phyloP scores from a whole-genome alignment of 37 sponge, comb jelly and placozoan genomes.

The Chondrilla cf. caribensis region DNA sequence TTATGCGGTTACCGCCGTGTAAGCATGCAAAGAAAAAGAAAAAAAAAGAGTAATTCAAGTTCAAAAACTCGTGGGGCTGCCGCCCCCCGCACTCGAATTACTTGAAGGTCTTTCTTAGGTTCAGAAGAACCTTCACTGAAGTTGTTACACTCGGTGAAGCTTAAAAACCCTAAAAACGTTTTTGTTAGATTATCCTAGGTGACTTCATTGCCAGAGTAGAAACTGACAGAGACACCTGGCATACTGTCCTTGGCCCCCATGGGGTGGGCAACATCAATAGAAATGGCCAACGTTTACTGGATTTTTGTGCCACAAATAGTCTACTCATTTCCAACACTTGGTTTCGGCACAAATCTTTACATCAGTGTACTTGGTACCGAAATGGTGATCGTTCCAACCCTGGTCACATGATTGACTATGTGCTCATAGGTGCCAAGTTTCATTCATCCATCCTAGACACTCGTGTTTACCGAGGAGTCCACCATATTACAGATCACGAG shows the following conservation, averaged over 20 bases:
- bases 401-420: constrained; percentile 17
- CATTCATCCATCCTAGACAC: neutral
- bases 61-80: too few relatives aligned
- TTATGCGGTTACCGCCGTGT: too few relatives aligned
- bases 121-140: too few relatives aligned
- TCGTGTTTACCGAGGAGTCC: constrained; percentile 6
- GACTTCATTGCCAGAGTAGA: constrained; percentile 23
- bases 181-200: constrained; percentile 24
- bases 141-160: too few relatives aligned
- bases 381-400: constrained; percentile 21
- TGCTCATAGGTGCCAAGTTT: neutral
- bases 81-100: too few relatives aligned
- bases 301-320: constrained; percentile 25
- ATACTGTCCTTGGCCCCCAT: constrained; percentile 18
- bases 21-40: too few relatives aligned
- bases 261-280: constrained; percentile 7
- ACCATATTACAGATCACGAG: constrained; percentile 1
- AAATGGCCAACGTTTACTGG: constrained; percentile 11
- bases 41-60: too few relatives aligned
- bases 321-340: constrained; percentile 23
- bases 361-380: constrained; percentile 15
- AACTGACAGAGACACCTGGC: constrained; percentile 6
- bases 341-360: constrained; percentile 18
- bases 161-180: too few relatives aligned
- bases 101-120: too few relatives aligned